Evolutionary conservation across 2,888 invertebrate species (phyloP).

Genomic region (Xestia sexstrigata): DNA sequence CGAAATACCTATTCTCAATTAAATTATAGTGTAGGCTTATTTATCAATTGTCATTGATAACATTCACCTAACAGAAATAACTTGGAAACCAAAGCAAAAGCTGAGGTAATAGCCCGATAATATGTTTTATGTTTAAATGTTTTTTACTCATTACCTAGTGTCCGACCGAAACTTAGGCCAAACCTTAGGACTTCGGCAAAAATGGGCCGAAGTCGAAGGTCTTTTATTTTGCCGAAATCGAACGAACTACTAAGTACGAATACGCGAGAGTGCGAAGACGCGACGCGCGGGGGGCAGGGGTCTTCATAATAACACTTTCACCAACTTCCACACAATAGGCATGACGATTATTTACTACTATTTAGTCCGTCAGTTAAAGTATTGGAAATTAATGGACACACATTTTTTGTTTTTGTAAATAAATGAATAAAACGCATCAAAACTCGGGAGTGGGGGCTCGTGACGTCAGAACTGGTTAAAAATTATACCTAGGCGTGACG

Average conservation of each 20-base stretch:
- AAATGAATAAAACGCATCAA: too few species aligned
- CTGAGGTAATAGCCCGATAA: neutral
- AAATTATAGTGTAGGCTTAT: conserved; percentile 2
- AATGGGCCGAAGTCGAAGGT: neutral
- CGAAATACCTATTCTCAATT: conserved; percentile 4
- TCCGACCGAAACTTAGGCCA: neutral
- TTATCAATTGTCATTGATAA: conserved; percentile 6
- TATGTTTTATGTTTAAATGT: neutral
- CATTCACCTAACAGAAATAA: neutral
- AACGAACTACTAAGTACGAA: neutral
- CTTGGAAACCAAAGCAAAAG: neutral
- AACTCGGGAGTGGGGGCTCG: too few species aligned
- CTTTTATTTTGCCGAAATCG: neutral
- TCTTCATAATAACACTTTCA: neutral
- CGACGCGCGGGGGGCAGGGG: too few species aligned
- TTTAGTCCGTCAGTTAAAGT: too few species aligned
- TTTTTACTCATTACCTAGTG: neutral
- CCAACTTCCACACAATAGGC: too few species aligned
- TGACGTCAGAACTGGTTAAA: too few species aligned
- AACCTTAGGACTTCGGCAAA: neutral
- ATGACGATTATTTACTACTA: too few species aligned
- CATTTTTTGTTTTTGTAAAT: too few species aligned
- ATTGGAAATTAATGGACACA: too few species aligned
- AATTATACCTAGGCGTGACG: too few species aligned
- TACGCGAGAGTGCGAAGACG: neutral